phyloP scores from a whole-genome alignment of 2,113 vertebrate species.

The Cephalopholis sonnerati region DNA sequence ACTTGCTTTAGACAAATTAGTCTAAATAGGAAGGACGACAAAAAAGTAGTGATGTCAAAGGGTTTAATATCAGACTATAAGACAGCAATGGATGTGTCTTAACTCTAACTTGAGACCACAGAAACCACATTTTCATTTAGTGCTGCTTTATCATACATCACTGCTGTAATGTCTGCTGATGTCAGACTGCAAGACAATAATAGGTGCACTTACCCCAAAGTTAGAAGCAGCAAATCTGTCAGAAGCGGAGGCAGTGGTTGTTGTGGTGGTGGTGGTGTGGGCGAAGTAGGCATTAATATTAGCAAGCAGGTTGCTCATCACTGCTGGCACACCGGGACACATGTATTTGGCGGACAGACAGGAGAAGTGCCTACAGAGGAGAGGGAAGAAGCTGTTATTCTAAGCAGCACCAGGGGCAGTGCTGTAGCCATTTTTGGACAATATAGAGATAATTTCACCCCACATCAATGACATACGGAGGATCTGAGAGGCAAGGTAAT shows the following conservation, averaged over 20 bases:
- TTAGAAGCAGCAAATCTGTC: constrained; percentile 98
- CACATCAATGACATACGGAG: neutral
- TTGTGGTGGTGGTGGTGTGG: constrained; percentile 93
- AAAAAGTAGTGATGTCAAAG: neutral
- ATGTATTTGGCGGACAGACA: constrained; percentile 98
- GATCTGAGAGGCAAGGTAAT: too few species aligned
- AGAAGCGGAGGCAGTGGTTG: constrained; percentile 96
- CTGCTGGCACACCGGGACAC: constrained; percentile 96
- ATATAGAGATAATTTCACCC: neutral
- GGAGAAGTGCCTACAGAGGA: constrained; percentile 93
- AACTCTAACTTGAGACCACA: neutral
- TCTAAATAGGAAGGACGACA: constrained; percentile 1
- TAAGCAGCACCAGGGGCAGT: neutral
- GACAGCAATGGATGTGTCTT: neutral
- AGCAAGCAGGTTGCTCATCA: constrained; percentile 97
- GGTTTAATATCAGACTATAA: constrained; percentile 9
- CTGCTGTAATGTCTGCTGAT: neutral
- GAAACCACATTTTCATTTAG: neutral
- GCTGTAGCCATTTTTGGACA: neutral
- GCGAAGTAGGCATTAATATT: constrained; percentile 99
- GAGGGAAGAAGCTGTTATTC: constrained; percentile 51
- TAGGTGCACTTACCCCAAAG: constrained; percentile 91
- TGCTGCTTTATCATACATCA: constrained; percentile 1
- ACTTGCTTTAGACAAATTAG: constrained; percentile 27
- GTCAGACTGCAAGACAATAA: constrained; percentile 11